Percentiles rank a stretch among this genome's conserved stretches.
phyloP scores from a whole-genome alignment of 2,113 vertebrate genomes.

The Phylloscopus whistleri region DNA sequence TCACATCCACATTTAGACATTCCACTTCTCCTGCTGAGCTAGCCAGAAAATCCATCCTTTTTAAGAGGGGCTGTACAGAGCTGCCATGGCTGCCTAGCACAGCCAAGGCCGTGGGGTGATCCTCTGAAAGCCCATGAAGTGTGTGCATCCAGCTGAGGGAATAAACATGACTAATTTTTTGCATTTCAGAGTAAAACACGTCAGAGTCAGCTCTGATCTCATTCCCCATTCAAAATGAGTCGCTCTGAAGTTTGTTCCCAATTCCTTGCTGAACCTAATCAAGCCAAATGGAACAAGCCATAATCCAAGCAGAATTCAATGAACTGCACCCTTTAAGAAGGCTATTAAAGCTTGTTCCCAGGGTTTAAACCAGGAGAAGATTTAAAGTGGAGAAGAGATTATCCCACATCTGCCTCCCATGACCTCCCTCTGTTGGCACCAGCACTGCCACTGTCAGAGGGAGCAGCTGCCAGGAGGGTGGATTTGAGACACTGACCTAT shows the following conservation, averaged over 20 bases:
- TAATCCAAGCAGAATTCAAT: slow-evolving; percentile 44
- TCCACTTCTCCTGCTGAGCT: background rate
- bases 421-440: background rate
- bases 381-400: slow-evolving; percentile 26
- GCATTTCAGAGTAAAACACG: background rate
- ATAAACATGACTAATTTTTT: background rate
- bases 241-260: background rate
- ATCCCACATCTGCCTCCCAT: slow-evolving; percentile 39
- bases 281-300: slow-evolving; percentile 25
- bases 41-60: background rate
- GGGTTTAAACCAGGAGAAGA: slow-evolving; percentile 18
- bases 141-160: background rate
- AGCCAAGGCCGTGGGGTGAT: background rate
- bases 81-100: background rate
- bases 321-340: slow-evolving; percentile 16
- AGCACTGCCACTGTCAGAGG: background rate
- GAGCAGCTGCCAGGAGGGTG: background rate
- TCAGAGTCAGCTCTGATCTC: background rate
- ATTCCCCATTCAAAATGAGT: background rate
- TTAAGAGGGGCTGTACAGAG: background rate
- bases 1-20: background rate
- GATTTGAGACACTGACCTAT: background rate
- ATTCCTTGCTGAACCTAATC: slow-evolving; percentile 27
- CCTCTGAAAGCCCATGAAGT: background rate
- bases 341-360: slow-evolving; percentile 25